Conservation (phyloP, 2,113 vertebrate genomes). For the Sciurus niger region DNA sequence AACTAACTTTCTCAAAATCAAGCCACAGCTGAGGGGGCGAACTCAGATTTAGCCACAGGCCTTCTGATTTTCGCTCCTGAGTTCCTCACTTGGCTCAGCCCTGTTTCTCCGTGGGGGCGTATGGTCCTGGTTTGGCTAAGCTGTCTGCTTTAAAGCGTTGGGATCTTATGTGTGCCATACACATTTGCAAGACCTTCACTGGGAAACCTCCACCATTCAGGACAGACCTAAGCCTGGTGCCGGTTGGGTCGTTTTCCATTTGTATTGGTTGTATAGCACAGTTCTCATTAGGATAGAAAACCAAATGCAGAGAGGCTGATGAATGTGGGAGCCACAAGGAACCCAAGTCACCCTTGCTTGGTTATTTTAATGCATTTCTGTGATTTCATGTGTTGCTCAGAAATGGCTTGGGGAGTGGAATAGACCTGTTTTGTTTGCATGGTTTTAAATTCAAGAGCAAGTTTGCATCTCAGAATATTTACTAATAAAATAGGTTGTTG, state of each 20-base stretch:
- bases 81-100: neutral
- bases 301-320: neutral
- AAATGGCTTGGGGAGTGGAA: neutral
- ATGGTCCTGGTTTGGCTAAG: neutral
- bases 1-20: slow-evolving; percentile 16
- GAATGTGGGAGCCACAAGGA: neutral
- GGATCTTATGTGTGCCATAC: neutral
- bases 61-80: neutral
- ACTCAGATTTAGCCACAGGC: neutral
- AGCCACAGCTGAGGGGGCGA: neutral
- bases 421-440: neutral
- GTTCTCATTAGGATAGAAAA: neutral
- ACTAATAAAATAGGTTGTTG: neutral
- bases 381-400: neutral
- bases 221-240: neutral
- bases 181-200: neutral
- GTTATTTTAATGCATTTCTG: slow-evolving; percentile 40
- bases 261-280: neutral
- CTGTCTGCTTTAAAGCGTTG: neutral
- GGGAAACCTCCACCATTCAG: neutral
- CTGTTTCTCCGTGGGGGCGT: neutral
- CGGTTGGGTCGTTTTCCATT: neutral
- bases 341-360: neutral
- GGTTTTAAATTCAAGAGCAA: neutral
- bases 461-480: neutral